Evolutionary conservation across 2,888 invertebrate species (phyloP).

Genomic region (Athalia rosae): DNA sequence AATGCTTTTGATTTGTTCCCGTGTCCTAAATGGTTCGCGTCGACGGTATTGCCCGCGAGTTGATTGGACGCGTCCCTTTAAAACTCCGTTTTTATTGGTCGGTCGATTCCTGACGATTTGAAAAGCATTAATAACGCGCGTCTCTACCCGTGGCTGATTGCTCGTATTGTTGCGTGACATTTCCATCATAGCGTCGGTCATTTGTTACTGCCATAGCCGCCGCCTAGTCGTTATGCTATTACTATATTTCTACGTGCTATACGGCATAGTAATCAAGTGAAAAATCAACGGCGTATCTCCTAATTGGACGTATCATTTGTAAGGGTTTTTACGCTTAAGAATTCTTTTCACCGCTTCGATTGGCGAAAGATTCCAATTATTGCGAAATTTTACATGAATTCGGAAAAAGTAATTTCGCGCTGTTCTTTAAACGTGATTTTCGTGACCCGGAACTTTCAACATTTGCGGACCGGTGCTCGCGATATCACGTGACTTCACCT

Average conservation of each 20-base stretch:
- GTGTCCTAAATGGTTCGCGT: conserved; percentile 17
- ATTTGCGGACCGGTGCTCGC: neutral
- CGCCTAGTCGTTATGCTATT: conserved; percentile 42
- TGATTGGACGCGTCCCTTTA: conserved; percentile 26
- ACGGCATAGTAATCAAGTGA: conserved; percentile 24
- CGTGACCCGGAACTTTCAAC: neutral
- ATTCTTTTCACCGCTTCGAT: neutral
- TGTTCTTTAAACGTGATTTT: neutral
- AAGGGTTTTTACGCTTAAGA: conserved; percentile 16
- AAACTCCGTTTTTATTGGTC: conserved; percentile 31
- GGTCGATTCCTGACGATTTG: conserved; percentile 38
- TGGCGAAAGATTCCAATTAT: neutral
- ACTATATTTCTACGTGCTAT: conserved; percentile 25
- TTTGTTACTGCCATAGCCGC: conserved; percentile 41
- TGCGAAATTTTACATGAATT: conserved; percentile 8
- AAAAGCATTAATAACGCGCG: conserved; percentile 40
- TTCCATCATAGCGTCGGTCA: conserved; percentile 40
- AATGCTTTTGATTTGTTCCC: conserved; percentile 41
- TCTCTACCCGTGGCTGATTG: conserved; percentile 42
- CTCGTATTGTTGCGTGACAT: conserved; percentile 46
- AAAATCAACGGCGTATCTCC: conserved; percentile 30
- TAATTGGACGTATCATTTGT: conserved; percentile 27
- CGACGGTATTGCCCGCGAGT: neutral
- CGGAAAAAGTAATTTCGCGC: too few relatives aligned
- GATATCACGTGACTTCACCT: conserved; percentile 10